Base-by-base conservation (phyloP, 92 coral and sea anemone genomes). In the Phenganax stokvisi region DNA sequence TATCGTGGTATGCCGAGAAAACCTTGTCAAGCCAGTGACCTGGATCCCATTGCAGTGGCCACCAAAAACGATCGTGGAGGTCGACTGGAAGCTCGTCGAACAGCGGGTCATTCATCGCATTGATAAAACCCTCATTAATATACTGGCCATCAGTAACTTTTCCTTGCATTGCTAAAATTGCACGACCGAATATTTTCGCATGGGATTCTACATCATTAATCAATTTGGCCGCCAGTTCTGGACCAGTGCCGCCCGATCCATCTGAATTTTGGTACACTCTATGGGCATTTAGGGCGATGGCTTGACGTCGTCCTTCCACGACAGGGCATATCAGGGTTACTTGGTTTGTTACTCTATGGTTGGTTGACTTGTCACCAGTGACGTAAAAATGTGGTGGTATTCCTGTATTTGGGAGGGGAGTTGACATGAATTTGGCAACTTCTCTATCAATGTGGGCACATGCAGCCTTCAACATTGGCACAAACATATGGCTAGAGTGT, bases 21-120 rank as follows among this genome's bases (percentile, higher is more conserved):
- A 77, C 81, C 28, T 77, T 77, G 58, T 77, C 81, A 11, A 77
- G 57, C 81, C 81, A 77, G 58, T 77, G 81, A 31, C 81, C 81
- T 16, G 56, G 81, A 44, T 77, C 81, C 81, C 71, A 76, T 52
- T 76, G 54, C 15, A 1, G 54, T 0, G 81, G 81, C 81, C 81
- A 77, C 72, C 72, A 60, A 17, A 77, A 77, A 6, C 28, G 71
- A 7, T 60, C 68, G 8, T 77, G 81, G 1, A 29, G 81, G 31
- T 31, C 71, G 0, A 29, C 56, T 10, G 71, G 72, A 6, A 60
- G 10, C 11, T 29, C 56, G 10, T 77, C 30, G 44, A 77, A 77
- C 28, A 77, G 54, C 62, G 81, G 81, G 56, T 60, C 9, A 37
- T 76, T 76, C 80, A 76, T 76, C 30, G 68, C 53, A 20, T 76